Base-by-base conservation (phyloP, 2,113 vertebrate species). In the Ciconia stormi region DNA sequence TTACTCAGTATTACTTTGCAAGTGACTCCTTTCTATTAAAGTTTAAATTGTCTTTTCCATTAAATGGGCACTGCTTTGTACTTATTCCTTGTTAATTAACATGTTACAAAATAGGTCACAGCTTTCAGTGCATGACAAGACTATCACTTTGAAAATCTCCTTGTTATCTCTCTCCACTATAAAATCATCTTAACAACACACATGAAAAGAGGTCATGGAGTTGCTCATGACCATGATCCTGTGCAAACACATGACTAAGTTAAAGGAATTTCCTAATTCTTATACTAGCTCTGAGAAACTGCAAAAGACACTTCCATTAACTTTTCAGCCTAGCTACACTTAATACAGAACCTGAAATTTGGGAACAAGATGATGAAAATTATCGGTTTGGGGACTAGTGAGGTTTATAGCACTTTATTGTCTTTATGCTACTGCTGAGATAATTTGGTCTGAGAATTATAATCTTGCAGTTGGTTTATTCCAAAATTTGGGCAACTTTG, bases 11-110 rank as follows among this genome's bases (percentile, higher is more conserved):
- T 56, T 72, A 73, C 55, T 96, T 89, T 63, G 73, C 56, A 76
- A 87, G 18, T 38, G 17, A 50, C 77, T 83, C 38, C 29, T 40
- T 80, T 73, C 78, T 82, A 65, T 16, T 94, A 30, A 93, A 83
- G 72, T 87, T 89, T 80, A 82, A 95, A 87, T 77, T 69, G 82
- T 67, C 87, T 61, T 95, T 85, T 70, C 87, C 59, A 58, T 89
- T 91, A 77, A 87, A 62, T 10, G 25, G 69, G 21, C 47, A 52
- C 65, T 79, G 73, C 84, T 93, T 93, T 13, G 2, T 42, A 27
- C 61, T 93, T 78, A 59, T 70, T 77, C 72, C 70, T 86, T 49
- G 62, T 65, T 82, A 92, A 93, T 74, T 71, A 90, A 44, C 15
- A 1, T 7, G 10, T n/a, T 69, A 63, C 2, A 3, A 79, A 95